Percentiles rank a stretch among this genome's conserved stretches.
These are phyloP conservation scores for Aporophyla nigra DNA, from an alignment of 2,888 invertebrate genomes.

Conservation along the genomic window DNA sequence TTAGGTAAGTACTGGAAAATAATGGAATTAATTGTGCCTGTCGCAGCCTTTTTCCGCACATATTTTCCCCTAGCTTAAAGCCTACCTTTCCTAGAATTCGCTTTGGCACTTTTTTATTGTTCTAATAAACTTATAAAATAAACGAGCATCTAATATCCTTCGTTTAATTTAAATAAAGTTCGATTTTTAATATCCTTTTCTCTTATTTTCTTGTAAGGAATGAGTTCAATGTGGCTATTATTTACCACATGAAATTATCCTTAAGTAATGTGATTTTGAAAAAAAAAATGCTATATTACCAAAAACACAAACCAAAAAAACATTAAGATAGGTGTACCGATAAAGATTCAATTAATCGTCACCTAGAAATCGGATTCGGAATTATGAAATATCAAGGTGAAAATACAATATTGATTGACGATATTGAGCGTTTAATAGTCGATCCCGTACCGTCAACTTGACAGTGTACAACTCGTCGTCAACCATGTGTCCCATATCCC, in stretches of 20 bases:
- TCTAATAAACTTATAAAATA: constrained; percentile 30
- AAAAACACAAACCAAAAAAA: constrained; percentile 4
- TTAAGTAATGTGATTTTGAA: not conserved
- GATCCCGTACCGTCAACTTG: not conserved
- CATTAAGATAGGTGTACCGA: too few relatives aligned
- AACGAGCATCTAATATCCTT: constrained; percentile 6
- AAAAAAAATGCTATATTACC: not conserved
- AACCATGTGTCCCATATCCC: not conserved
- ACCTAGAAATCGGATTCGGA: too few relatives aligned
- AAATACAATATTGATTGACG: not conserved
- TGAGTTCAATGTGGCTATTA: not conserved
- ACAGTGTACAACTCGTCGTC: not conserved
- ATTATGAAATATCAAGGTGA: not conserved
- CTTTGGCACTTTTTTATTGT: constrained; percentile 55
- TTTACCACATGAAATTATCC: constrained; percentile 36
- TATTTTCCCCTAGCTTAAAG: constrained; percentile 4
- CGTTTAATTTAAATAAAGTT: not conserved
- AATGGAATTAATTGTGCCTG: not conserved
- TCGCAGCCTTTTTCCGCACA: not conserved
- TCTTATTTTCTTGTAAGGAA: not conserved
- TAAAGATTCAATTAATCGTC: too few relatives aligned
- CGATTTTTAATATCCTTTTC: not conserved
- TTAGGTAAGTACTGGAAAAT: not conserved
- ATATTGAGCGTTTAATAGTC: not conserved
- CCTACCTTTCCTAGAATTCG: constrained; percentile 8